Base-by-base conservation (phyloP, 2,888 invertebrate genomes). In the Ephialtes manifestator region DNA sequence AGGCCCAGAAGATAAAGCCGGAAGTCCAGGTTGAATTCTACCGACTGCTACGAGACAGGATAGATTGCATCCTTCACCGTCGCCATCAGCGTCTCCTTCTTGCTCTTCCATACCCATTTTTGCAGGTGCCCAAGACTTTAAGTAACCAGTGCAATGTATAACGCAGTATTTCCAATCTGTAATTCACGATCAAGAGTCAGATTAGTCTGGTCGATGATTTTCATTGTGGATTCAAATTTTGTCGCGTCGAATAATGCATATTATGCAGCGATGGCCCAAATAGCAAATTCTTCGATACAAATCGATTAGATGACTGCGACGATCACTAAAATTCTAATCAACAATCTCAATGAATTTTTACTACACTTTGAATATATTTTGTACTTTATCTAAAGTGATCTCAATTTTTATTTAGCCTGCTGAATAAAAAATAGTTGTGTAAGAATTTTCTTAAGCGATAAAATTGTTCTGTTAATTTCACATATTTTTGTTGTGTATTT, bases 1-100 rank as follows among this genome's bases (percentile, higher is more conserved):
- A 82, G 93, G 92, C 58, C 90, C 89, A 74, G 89, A 58, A 18
- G 83, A 79, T 7, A 83, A 48, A 83, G 79, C 88, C 70, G 92
- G 87, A 85, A 93, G 78, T 72, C 89, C 95, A 0, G 96, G 96
- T 84, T 97, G 95, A 15, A 97, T 95, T 74, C 98, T 95, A 3
- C 97, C 98, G 60, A 99, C 96, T 0, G 98, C 98, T 71, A 99
- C 98, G 84, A 99, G 95, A 94, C 98, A 99, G 39, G 98, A 97
- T 85, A 98, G 93, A 94, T 96, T 97, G 92, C 96, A 96, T 1
- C 95, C 94, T 79, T 96, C 96, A 2, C 94, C 94, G 43, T 95
- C 95, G 5, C 92, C 95, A 58, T 97, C 97, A 65, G 94, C 94
- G 65, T 96, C 97, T 65, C 94, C 94, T 89, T 97, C 96, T 80